Evolutionary conservation across 2,888 invertebrate genomes (phyloP).

Genomic region (Branchinecta sandiegonensis): DNA sequence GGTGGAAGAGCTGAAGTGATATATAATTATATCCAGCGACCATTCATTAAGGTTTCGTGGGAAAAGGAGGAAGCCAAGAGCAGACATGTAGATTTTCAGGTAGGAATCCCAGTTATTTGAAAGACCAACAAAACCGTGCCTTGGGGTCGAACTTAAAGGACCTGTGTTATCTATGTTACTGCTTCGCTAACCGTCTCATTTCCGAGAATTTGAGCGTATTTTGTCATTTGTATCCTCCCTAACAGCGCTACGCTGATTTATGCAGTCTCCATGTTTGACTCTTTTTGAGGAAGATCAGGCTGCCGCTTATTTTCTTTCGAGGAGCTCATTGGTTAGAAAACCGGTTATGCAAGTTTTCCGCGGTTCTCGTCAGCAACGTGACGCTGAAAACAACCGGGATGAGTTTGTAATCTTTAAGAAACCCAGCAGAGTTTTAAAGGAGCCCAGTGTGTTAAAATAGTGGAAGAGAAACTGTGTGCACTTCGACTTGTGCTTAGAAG

Average conservation of each 20-base stretch:
- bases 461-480: no score
- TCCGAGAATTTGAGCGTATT: background rate
- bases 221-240: background rate
- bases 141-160: background rate
- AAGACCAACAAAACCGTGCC: background rate
- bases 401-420: no score
- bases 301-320: no score
- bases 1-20: slow-evolving; percentile 93
- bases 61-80: slow-evolving; percentile 99
- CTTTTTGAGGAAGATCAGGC: no score
- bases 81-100: slow-evolving; percentile 86
- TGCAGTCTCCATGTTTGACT: background rate
- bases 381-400: no score
- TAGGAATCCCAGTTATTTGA: slow-evolving; percentile 26
- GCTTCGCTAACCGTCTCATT: background rate
- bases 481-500: no score
- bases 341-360: background rate
- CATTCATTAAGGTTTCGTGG: slow-evolving; percentile 99
- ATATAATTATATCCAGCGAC: slow-evolving; percentile 98
- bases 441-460: no score
- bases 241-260: background rate
- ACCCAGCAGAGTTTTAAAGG: no score
- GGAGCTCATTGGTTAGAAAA: background rate
- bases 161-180: no score
- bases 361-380: no score